A percentile compares a stretch with the other conserved stretches of the same genome.
Conservation (phyloP, 2,888 invertebrate species). For the Lepidocyrtoides sp. region DNA sequence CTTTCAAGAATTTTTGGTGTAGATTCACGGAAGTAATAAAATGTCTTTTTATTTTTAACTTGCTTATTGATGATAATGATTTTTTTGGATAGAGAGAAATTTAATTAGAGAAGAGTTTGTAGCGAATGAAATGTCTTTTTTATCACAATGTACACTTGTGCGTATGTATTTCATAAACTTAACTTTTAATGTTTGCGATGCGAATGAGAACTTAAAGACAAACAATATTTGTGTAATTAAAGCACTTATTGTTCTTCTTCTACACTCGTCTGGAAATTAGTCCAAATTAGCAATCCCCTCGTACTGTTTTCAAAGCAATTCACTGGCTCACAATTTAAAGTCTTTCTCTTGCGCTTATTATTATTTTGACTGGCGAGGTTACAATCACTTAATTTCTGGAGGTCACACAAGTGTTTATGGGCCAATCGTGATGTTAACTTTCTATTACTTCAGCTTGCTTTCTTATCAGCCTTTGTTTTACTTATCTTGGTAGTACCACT, state of each 20-base stretch:
- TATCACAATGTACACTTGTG: neutral
- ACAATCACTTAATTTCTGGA: slow-evolving; percentile 57
- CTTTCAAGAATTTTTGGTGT: slow-evolving; percentile 16
- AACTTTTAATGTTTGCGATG: neutral
- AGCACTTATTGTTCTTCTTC: slow-evolving; percentile 26
- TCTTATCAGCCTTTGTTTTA: slow-evolving; percentile 56
- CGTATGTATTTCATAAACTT: neutral
- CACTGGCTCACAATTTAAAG: slow-evolving; percentile 59
- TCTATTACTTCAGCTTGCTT: neutral
- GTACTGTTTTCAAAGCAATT: slow-evolving; percentile 22
- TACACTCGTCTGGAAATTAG: slow-evolving; percentile 56
- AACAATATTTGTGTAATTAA: too few relatives aligned
- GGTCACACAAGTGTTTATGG: slow-evolving; percentile 66
- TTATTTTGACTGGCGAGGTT: slow-evolving; percentile 58
- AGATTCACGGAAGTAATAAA: slow-evolving; percentile 38
- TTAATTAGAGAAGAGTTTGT: neutral
- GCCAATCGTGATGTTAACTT: slow-evolving; percentile 9
- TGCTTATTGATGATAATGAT: neutral
- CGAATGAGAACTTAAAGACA: neutral
- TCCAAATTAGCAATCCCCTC: slow-evolving; percentile 36
- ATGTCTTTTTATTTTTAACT: slow-evolving; percentile 15
- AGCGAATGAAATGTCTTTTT: neutral
- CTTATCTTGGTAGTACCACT: slow-evolving; percentile 68
- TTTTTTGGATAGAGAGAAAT: neutral
- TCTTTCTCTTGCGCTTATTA: slow-evolving; percentile 78